Conservation (phyloP, 2,113 vertebrate genomes). For the Gavia stellata region DNA sequence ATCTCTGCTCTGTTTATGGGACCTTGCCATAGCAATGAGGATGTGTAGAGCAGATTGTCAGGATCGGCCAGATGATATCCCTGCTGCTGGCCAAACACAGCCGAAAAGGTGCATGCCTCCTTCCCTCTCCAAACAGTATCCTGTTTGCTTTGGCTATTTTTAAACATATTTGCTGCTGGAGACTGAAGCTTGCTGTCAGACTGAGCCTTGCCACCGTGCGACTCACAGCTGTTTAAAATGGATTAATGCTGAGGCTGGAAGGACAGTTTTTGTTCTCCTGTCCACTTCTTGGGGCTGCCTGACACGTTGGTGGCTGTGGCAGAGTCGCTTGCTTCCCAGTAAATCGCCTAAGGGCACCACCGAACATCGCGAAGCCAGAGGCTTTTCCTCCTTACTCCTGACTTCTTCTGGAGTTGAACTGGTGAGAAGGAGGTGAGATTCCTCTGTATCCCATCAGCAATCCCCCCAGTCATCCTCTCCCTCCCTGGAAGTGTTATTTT, state of each 20-base stretch:
- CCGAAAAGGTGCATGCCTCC: neutral
- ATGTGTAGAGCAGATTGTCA: neutral
- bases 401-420: neutral
- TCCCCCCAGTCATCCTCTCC: neutral
- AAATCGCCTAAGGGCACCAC: neutral
- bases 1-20: neutral
- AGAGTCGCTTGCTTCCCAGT: neutral
- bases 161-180: neutral
- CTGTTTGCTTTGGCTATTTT: neutral
- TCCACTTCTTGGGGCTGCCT: neutral
- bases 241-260: neutral
- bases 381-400: neutral
- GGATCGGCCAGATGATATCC: neutral
- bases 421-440: neutral
- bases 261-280: neutral
- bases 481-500: conserved; percentile 53
- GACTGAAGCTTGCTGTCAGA: neutral
- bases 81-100: neutral
- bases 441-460: neutral
- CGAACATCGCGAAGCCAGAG: neutral
- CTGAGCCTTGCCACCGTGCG: neutral
- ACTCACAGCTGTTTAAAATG: neutral
- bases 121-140: neutral
- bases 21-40: neutral
- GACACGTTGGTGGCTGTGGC: neutral